A percentile compares a stretch with the other conserved stretches of the same genome.
Conservation (phyloP, 1,140 invertebrate species). For the Globodera ellingtonae region DNA sequence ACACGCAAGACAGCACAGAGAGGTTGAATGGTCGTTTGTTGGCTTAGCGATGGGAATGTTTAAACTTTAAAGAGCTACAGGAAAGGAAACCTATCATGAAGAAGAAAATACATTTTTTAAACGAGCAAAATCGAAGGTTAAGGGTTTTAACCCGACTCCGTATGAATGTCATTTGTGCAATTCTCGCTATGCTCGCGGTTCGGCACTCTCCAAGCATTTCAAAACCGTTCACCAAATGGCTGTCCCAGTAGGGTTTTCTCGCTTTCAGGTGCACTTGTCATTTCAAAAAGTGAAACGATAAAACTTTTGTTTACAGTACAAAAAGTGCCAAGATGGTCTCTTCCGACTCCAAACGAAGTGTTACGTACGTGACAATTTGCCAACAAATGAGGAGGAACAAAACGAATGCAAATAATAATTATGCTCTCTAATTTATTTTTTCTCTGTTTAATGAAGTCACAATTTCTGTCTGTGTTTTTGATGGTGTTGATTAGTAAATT, state of each 20-base stretch:
- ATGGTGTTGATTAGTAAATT: too few species aligned
- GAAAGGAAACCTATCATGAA: neutral
- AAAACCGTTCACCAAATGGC: constrained; percentile 34
- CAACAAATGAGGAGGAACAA: neutral
- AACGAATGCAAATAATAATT: neutral
- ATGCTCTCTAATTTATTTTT: too few species aligned
- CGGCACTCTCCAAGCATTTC: constrained; percentile 46
- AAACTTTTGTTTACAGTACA: constrained; percentile 32
- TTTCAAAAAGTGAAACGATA: neutral
- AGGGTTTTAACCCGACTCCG: constrained; percentile 14
- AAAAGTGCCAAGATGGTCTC: constrained; percentile 50
- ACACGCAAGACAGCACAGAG: constrained; percentile 33
- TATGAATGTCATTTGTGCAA: constrained; percentile 52
- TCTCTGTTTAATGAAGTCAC: too few species aligned
- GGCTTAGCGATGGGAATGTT: neutral
- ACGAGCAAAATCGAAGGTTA: constrained; percentile 25
- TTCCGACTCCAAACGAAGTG: constrained; percentile 48
- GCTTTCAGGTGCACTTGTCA: constrained; percentile 33
- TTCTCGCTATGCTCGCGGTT: constrained; percentile 39
- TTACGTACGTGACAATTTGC: constrained; percentile 18
- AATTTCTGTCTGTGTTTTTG: too few species aligned
- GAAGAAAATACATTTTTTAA: constrained; percentile 17
- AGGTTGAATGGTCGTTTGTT: constrained; percentile 34
- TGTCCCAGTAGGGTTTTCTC: constrained; percentile 48
- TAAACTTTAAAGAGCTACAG: neutral